These are phyloP conservation scores for Alligator mississippiensis DNA, from an alignment of 2,113 vertebrate genomes.

Conservation along the genomic window DNA sequence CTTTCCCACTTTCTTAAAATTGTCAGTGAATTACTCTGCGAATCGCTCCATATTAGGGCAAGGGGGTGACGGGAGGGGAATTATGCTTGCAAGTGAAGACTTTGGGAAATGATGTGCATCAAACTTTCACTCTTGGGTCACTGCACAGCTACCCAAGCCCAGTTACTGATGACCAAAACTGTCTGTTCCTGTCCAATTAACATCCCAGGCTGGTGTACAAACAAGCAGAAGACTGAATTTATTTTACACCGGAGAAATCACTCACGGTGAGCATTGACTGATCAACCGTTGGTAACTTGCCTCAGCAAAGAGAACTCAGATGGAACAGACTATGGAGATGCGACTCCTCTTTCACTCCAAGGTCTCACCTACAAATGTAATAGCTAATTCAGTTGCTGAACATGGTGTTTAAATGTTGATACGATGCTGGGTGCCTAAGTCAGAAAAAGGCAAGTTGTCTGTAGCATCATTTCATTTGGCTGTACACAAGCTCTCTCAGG, in stretches of 20 bases:
- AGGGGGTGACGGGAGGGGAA: background rate
- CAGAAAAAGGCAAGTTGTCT: background rate
- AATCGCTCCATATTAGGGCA: background rate
- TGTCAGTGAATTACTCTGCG: background rate
- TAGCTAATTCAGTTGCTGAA: too few species aligned
- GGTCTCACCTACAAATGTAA: background rate
- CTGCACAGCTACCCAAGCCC: background rate
- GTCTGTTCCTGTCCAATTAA: background rate
- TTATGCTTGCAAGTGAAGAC: background rate
- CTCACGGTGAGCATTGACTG: background rate
- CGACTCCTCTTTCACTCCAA: background rate
- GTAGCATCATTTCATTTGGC: background rate
- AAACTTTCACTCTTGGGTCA: background rate
- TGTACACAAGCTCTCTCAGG: background rate
- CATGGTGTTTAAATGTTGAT: background rate
- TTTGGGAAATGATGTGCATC: background rate
- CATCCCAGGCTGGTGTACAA: background rate
- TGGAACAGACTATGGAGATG: background rate
- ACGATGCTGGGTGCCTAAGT: background rate
- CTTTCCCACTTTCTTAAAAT: rapidly evolving
- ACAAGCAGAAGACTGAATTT: background rate
- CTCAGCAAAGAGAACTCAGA: background rate
- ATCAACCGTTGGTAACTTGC: background rate
- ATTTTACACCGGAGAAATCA: background rate
- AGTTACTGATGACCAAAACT: background rate